phyloP scores from a whole-genome alignment of 2,797 vertebrate species.

The Kryptolebias ocellatus region DNA sequence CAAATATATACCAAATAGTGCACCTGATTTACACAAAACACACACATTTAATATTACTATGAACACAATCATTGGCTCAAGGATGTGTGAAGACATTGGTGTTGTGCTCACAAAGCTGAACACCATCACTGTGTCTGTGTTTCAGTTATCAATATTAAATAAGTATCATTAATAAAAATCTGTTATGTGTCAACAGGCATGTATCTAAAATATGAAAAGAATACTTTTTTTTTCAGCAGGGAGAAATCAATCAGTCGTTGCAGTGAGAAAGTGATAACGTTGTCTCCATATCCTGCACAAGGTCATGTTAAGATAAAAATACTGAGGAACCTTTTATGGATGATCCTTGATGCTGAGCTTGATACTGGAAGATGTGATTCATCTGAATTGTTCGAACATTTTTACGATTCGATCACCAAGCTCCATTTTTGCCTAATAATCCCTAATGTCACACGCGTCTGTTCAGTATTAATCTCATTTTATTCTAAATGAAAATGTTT shows the following conservation, averaged over 20 bases:
- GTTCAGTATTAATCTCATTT: background rate
- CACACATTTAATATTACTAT: too few species aligned
- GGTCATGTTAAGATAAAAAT: constrained; percentile 84
- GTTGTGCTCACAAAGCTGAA: constrained; percentile 31
- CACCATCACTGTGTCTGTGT: background rate
- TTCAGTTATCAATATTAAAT: too few species aligned
- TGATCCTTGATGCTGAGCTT: constrained; percentile 70
- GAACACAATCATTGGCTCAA: background rate
- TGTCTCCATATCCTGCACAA: constrained; percentile 72
- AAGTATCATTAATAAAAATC: too few species aligned
- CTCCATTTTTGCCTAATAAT: background rate
- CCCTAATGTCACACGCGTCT: too few species aligned
- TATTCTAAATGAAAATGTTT: too few species aligned
- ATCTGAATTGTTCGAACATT: constrained; percentile 33
- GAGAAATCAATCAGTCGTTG: constrained; percentile 52
- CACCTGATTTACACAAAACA: too few species aligned
- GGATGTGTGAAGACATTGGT: constrained; percentile 14
- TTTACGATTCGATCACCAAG: constrained; percentile 7
- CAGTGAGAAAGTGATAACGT: constrained; percentile 76
- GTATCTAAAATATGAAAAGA: too few species aligned
- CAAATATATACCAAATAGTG: too few species aligned
- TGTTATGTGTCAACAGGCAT: too few species aligned
- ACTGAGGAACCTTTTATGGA: constrained; percentile 81
- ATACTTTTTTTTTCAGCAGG: background rate
- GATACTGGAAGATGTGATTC: constrained; percentile 58